A percentile compares a stretch with the other conserved stretches of the same genome.
These are phyloP conservation scores for Sycophaga agraensis DNA, from an alignment of 1,140 invertebrate genomes.

Conservation along the genomic window DNA sequence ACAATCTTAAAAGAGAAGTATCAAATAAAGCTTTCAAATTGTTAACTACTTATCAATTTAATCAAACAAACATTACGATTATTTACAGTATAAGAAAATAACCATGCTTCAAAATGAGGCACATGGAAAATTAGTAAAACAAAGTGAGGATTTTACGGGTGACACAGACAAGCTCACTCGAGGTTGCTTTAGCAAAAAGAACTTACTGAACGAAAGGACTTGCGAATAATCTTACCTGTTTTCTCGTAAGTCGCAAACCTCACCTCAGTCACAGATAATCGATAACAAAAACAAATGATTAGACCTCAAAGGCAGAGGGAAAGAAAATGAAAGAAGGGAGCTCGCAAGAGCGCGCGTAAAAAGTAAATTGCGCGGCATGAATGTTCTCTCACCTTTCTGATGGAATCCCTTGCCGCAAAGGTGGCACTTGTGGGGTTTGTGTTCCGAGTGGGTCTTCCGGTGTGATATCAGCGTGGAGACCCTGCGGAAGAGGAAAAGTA, in stretches of 20 bases:
- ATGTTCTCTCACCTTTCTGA: constrained; percentile 69
- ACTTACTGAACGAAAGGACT: not conserved
- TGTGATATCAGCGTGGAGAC: constrained; percentile 76
- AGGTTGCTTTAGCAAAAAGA: no score
- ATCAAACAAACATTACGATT: no score
- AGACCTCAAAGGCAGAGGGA: not conserved
- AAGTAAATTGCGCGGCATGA: not conserved
- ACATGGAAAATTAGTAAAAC: no score
- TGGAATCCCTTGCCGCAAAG: constrained; percentile 76
- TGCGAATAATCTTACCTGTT: constrained; percentile 14
- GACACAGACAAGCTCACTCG: no score
- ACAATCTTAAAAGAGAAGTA: no score
- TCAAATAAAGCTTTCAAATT: no score
- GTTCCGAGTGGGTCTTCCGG: constrained; percentile 71
- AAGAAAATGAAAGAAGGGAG: not conserved
- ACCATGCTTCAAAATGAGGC: no score
- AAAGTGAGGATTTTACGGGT: no score
- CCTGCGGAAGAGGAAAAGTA: constrained; percentile 43
- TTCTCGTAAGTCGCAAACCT: not conserved
- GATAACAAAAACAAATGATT: constrained; percentile 23
- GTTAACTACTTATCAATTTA: no score
- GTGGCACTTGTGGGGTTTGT: constrained; percentile 73
- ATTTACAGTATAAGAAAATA: no score
- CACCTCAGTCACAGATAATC: not conserved
- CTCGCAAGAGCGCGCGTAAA: not conserved